Evolutionary conservation across 2,797 vertebrate species (phyloP).

Genomic region (Phataginus tetradactyla): DNA sequence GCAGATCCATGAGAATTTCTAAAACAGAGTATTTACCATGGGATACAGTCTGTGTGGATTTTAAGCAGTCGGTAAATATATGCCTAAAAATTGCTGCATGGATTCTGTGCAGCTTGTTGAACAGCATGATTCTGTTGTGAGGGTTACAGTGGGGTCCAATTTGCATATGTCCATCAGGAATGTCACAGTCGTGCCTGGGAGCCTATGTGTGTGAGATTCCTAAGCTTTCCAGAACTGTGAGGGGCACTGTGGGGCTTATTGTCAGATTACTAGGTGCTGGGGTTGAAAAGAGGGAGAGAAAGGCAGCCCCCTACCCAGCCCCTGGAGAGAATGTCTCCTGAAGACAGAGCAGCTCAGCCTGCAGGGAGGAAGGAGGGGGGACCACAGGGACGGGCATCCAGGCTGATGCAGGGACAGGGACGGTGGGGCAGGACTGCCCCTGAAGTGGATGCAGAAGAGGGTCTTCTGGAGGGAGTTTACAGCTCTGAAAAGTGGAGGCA

Average conservation of each 20-base stretch:
- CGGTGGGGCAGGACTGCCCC: neutral
- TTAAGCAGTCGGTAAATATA: neutral
- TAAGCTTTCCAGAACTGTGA: neutral
- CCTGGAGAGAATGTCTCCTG: neutral
- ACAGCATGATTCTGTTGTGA: neutral
- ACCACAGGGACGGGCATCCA: neutral
- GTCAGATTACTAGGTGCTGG: neutral
- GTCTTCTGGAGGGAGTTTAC: neutral
- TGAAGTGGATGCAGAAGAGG: too few species aligned
- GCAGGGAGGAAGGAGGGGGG: neutral
- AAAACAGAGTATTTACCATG: neutral
- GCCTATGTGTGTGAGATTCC: neutral
- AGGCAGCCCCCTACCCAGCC: neutral
- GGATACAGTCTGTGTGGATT: neutral
- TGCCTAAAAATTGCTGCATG: neutral
- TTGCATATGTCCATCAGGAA: neutral
- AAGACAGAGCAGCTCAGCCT: neutral
- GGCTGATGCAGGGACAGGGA: neutral
- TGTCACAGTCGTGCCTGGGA: neutral
- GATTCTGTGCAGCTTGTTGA: neutral
- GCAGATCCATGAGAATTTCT: neutral
- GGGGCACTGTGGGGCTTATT: neutral
- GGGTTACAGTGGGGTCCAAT: neutral
- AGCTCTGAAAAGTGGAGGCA: neutral
- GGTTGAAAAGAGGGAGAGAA: neutral